A percentile compares a stretch with the other conserved stretches of the same genome.
phyloP scores from a whole-genome alignment of 2,113 vertebrate species.

The Gallinago paraguaiae region DNA sequence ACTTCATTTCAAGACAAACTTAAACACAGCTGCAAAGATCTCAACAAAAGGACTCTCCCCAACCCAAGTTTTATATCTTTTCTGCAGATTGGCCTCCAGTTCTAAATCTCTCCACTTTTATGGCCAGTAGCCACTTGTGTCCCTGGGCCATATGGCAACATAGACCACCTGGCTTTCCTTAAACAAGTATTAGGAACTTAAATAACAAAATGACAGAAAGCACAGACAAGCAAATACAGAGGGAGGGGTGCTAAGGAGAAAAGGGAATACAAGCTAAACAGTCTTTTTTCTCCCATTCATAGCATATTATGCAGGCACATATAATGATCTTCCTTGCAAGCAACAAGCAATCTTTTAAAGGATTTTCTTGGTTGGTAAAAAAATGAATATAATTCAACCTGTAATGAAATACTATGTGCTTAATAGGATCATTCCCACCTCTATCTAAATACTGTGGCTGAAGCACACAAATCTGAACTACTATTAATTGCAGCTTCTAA shows the following conservation, averaged over 20 bases:
- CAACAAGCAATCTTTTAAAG: neutral
- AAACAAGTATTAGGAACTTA: neutral
- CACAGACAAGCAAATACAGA: neutral
- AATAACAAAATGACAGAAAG: neutral
- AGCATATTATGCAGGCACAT: neutral
- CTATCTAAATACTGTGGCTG: neutral
- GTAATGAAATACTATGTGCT: neutral
- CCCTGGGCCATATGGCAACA: neutral
- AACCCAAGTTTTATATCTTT: neutral
- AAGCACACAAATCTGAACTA: neutral
- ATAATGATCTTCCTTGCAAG: neutral
- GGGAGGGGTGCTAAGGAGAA: neutral
- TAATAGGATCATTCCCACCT: neutral
- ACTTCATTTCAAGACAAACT: neutral
- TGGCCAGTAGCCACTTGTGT: neutral
- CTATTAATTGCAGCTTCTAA: neutral
- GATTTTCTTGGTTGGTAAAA: neutral
- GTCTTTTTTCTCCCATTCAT: neutral
- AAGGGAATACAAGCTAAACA: neutral
- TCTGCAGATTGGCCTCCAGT: neutral
- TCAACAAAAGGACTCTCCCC: neutral
- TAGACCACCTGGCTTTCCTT: neutral
- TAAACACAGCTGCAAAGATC: neutral
- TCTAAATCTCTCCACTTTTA: neutral
- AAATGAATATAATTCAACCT: neutral